Evolutionary conservation across 2,888 invertebrate genomes (phyloP), one percentile per base, ranked within the genome.

Genomic region (Margaritifera margaritifera): DNA sequence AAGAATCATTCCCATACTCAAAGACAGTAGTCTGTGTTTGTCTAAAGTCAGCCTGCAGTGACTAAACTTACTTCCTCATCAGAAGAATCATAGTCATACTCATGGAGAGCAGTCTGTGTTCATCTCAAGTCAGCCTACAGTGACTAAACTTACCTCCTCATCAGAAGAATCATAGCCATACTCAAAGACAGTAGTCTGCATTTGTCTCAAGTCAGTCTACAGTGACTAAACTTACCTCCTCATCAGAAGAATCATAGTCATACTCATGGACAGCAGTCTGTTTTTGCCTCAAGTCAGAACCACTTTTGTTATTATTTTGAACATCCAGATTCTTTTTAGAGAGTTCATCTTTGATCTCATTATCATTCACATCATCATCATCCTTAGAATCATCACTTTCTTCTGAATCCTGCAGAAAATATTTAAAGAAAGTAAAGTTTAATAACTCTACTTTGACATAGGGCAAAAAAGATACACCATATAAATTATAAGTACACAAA

Each of bases 221-320:
- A 11, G 42, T 11, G 27, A 25, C 56, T 27, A 66, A 22, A 66
- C 71, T 62, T 81, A 91, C 91, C 90, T 98, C 97, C 90, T 98
- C 97, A 89, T 98, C 98, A 0, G 97, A 97, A 15, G 96, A 95
- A 90, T 97, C 97, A 42, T 15, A 42, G 42, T 42, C 42, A 42
- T 42, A 42, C 42, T 42, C 42, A 15, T 42, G 42, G 42, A 42
- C 42, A 42, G 42, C 42, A 42, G 42, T 42, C 4, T 42, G 15
- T 42, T 2, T 42, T 15, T 42, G 42, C 15, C 42, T 42, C 42
- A 42, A 42, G 42, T 42, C 15, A 42, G 42, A 42, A 42, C 15
- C 15, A 2, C 42, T 42, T 42, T 4, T 42, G 42, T 42, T 42
- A 15, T 42, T 42, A 42, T 42, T 42, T 15, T 94, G 92, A 4